Evolutionary conservation across 2,113 vertebrate genomes (phyloP), one percentile per base, ranked within the genome.

Genomic region (Silurus glanis): DNA sequence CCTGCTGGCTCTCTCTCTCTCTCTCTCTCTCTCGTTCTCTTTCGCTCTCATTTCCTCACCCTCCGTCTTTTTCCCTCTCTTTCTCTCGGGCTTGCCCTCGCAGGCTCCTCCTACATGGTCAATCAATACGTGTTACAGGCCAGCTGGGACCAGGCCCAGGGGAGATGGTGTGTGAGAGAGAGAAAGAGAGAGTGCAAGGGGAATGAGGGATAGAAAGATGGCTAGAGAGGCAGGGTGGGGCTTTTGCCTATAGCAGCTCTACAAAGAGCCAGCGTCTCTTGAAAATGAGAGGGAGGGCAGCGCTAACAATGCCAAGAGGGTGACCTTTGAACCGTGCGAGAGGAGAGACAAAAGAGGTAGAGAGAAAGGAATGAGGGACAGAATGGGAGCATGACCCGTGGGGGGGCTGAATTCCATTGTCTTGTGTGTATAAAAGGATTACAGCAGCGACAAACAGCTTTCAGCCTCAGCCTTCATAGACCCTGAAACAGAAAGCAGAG

Each of bases 51-150:
- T 81, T 69, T 61, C 59, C 72, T 28, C 69, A 2, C 62, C 78
- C 72, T 62, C 74, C 72, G 47, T 61, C 84, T 55, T 59, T 47
- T n/a, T 87, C 78, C 75, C n/a, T n/a, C 47, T 17, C 74, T 47
- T 61, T 87, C 71, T 72, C 67, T 66, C 14, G 45, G 12, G 37
- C 28, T 87, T 80, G 61, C 76, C 79, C 37, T 86, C 88, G 83
- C 85, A 74, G 76, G 88, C 89, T 90, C 74, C 83, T 84, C 85
- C 88, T 89, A 87, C 90, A 47, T 86, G 89, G 91, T 90, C 92
- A 92, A 94, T 94, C 92, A 92, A 94, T 95, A 91, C 82, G 87
- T 93, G 91, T 93, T 93, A 90, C 92, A 84, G 74, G 90, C 90
- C 93, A 94, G 91, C 94, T 94, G 94, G 93, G 93, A 90, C 90